A percentile compares a stretch with the other conserved stretches of the same genome.
Evolutionary conservation across 1,140 invertebrate species (phyloP).

Genomic region (Trichoplusia ni): DNA sequence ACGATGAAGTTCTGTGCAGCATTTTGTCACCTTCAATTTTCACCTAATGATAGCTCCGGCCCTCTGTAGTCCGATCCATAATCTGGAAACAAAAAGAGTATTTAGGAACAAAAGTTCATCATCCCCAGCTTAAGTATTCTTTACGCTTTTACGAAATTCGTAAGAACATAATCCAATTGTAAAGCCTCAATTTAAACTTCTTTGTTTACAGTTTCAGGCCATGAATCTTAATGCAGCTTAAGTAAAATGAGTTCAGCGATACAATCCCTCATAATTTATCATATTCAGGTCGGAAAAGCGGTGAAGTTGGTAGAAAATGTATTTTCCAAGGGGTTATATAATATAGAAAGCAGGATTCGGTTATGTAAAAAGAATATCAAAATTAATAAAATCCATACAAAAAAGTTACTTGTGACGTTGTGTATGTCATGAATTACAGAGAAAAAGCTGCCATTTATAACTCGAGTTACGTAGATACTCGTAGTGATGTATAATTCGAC

Average conservation of each 20-base stretch:
- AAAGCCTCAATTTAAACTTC: slow-evolving; percentile 34
- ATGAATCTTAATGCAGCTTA: slow-evolving; percentile 21
- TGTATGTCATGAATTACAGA: too few species aligned
- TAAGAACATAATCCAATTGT: slow-evolving; percentile 31
- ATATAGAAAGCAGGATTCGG: too few species aligned
- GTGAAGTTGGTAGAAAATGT: too few species aligned
- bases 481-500: too few species aligned
- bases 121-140: slow-evolving; percentile 3
- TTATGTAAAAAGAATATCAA: too few species aligned
- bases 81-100: slow-evolving; percentile 11
- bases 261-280: slow-evolving; percentile 18
- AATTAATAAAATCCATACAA: too few species aligned
- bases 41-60: background rate
- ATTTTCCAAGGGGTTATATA: too few species aligned
- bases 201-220: slow-evolving; percentile 25
- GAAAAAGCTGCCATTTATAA: too few species aligned
- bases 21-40: slow-evolving; percentile 64
- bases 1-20: slow-evolving; percentile 85
- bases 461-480: too few species aligned
- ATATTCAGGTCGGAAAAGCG: too few species aligned
- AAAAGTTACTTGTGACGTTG: too few species aligned
- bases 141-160: background rate
- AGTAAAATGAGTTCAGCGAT: slow-evolving; percentile 1
- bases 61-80: background rate
- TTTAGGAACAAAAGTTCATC: background rate